A percentile compares a stretch with the other conserved stretches of the same genome.
Conservation (phyloP, 35 echinoderm and acorn worm species). For the Ophioderma brevispina region DNA sequence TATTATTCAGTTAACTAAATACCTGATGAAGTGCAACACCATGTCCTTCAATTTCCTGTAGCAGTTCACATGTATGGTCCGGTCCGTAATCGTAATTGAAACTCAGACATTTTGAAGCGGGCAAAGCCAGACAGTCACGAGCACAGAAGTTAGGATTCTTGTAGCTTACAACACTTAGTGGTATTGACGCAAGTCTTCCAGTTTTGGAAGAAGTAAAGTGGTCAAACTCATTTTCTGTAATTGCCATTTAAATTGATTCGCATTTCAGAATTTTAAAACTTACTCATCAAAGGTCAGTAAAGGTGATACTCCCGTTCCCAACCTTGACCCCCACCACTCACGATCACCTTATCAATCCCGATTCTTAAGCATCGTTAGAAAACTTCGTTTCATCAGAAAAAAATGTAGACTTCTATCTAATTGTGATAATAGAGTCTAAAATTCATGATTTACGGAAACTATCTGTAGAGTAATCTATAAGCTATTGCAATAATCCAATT, state of each 20-base stretch:
- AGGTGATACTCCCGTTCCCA: no score
- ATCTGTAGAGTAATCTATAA: no score
- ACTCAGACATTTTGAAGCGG: slow-evolving; percentile 41
- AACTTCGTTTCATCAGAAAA: neutral
- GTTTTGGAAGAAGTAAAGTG: neutral
- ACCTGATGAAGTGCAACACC: slow-evolving; percentile 47
- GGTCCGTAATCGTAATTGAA: slow-evolving; percentile 45
- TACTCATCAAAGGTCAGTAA: no score
- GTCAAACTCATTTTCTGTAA: slow-evolving; percentile 4
- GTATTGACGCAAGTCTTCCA: slow-evolving; percentile 9
- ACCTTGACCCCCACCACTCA: no score
- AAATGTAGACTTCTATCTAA: neutral
- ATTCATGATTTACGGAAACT: no score
- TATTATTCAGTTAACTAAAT: no score
- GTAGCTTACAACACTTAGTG: neutral
- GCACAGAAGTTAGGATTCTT: slow-evolving; percentile 37
- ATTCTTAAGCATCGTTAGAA: no score
- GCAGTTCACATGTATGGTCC: slow-evolving; percentile 16
- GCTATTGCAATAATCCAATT: no score
- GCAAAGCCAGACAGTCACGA: slow-evolving; percentile 39
- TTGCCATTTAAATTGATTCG: no score
- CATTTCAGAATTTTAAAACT: no score
- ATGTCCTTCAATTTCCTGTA: slow-evolving; percentile 48
- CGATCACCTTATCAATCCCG: no score
- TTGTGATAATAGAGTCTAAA: no score